Base-by-base conservation (phyloP, 1,140 invertebrate genomes). In the Sycophila sp. region DNA sequence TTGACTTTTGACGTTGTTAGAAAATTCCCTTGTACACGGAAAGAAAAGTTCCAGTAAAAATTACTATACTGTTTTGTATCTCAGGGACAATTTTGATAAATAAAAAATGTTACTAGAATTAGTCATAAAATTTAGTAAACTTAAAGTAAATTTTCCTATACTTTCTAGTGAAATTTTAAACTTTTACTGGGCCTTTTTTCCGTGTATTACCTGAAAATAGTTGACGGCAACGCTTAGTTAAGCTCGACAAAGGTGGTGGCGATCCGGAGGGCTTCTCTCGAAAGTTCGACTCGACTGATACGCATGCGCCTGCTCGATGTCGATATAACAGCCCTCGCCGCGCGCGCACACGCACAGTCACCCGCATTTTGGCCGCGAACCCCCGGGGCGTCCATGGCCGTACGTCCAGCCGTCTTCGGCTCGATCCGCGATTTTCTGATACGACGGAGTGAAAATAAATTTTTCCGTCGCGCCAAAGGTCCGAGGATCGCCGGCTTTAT, bases 301-400 rank as follows among this genome's bases (percentile, higher is more conserved):
- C 77, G 78, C 77, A 78, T 80, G 77, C 75, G 78, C 69, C 42
- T 49, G 19, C n/a, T 51, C 45, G 17, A 73, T 60, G 78, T 80
- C 78, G 74, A 80, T 81, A 78, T 77, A 77, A 72, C 70, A 66
- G 47, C 55, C 45, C 17, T 24, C 26, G 5, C 30, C 42, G 30
- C 10, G 4, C 6, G 8, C 11, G 19, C 6, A 7, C 8, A 40
- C 4, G 11, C 7, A 36, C 36, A 30, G 3, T 47, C 42, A 19
- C 36, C 34, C 49, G 47, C 34, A 38, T 53, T 65, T 56, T 19
- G 26, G 6, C 34, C 26, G 19, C 11, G 1, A 22, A n/a, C 24
- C 24, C 26, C 2, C 7, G 4, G 4, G 6, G 8, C 2, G 28
- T 13, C 8, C 10, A 32, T 34, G 6, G 3, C n/a, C 59, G 17